These are phyloP conservation scores for Pantelozetes paolii DNA, from an alignment of 2,888 invertebrate genomes.

Conservation along the genomic window DNA sequence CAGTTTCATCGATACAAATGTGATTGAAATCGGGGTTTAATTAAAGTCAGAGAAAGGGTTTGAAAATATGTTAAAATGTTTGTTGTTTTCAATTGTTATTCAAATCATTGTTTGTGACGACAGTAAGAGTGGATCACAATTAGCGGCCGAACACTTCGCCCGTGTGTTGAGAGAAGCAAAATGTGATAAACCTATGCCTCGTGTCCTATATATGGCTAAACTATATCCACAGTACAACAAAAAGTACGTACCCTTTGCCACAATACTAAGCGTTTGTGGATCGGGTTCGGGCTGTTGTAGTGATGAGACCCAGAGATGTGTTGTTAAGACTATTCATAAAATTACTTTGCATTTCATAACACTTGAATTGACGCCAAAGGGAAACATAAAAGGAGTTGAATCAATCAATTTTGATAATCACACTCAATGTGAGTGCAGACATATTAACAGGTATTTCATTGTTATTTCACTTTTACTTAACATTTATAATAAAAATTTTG, in stretches of 20 bases:
- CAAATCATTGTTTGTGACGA: neutral
- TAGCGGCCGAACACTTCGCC: conserved; percentile 25
- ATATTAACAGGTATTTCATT: conserved; percentile 18
- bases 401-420: conserved; percentile 27
- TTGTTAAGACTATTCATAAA: neutral
- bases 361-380: conserved; percentile 18
- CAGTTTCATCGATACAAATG: neutral
- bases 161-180: conserved; percentile 1
- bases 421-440: conserved; percentile 19
- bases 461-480: too few species aligned
- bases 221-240: conserved; percentile 3
- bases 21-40: too few species aligned
- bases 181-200: conserved; percentile 26
- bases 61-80: conserved; percentile 36
- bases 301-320: conserved; percentile 24
- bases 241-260: conserved; percentile 16
- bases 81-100: neutral
- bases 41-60: too few species aligned
- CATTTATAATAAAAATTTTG: too few species aligned
- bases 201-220: conserved; percentile 15
- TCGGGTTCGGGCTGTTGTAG: conserved; percentile 13
- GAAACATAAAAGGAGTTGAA: conserved; percentile 14
- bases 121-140: neutral
- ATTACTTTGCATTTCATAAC: neutral
- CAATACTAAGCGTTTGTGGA: neutral